Evolutionary conservation across 2,797 vertebrate species (phyloP).

Genomic region (Notoglanidium macrostoma): DNA sequence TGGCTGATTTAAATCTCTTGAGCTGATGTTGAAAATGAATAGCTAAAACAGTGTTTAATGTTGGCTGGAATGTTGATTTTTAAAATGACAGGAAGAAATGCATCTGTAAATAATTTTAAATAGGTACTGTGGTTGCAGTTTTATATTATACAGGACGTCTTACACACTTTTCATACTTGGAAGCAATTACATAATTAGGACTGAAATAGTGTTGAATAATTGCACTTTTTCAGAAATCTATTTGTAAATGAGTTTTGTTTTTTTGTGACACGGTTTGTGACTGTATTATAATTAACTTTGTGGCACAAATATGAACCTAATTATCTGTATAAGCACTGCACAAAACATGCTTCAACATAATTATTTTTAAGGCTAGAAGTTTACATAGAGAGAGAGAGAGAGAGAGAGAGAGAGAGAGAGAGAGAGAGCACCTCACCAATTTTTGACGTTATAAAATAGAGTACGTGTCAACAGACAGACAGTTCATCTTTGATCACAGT

Average conservation of each 20-base stretch:
- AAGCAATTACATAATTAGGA: not conserved
- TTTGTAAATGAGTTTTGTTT: not conserved
- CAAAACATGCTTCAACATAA: not conserved
- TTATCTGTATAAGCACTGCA: not conserved
- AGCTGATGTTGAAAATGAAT: not conserved
- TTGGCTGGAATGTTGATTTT: not conserved
- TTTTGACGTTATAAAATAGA: conserved; percentile 14
- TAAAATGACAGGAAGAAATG: not conserved
- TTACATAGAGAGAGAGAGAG: not conserved
- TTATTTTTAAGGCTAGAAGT: not conserved
- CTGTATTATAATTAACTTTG: not conserved
- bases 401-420: not conserved
- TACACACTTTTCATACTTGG: not conserved
- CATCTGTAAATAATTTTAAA: not conserved
- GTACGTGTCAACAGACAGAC: conserved; percentile 35
- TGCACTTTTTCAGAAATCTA: not conserved
- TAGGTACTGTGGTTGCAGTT: not conserved
- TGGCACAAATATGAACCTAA: not conserved
- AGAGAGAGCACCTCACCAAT: not conserved
- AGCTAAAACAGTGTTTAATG: not conserved
- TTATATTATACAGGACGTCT: too few relatives aligned
- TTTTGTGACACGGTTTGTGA: not conserved
- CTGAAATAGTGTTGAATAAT: not conserved
- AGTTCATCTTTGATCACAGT: conserved; percentile 42
- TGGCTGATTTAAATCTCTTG: not conserved